Evolutionary conservation across 2,888 invertebrate genomes (phyloP).

Genomic region (Sabatieria punctata): DNA sequence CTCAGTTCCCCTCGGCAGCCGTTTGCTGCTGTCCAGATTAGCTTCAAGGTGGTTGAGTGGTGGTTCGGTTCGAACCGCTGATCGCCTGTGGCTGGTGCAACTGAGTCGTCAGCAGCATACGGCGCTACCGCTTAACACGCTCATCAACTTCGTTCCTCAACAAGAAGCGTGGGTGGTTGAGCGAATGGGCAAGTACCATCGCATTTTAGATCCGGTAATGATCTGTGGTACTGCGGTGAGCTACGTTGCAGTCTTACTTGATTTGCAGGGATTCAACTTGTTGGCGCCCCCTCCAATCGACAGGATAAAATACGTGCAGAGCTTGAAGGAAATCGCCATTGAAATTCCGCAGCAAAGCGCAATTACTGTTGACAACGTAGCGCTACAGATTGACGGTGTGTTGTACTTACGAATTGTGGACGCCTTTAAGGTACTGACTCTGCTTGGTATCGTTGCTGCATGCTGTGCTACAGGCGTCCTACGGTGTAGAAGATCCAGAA

Average conservation of each 20-base stretch:
- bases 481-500: conserved; percentile 97
- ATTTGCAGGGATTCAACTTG: conserved; percentile 59
- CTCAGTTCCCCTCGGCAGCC: no score
- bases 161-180: conserved; percentile 96
- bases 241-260: not conserved
- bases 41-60: no score
- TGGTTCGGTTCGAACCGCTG: no score
- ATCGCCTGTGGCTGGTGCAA: no score
- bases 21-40: no score
- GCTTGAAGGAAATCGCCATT: conserved; percentile 94
- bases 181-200: conserved; percentile 88
- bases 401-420: conserved; percentile 80
- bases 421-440: conserved; percentile 52
- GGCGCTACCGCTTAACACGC: conserved; percentile 72
- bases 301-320: conserved; percentile 87
- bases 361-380: conserved; percentile 92
- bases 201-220: conserved; percentile 63
- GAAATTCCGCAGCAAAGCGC: conserved; percentile 98
- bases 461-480: conserved; percentile 50
- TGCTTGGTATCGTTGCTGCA: not conserved
- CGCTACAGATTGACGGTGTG: conserved; percentile 86
- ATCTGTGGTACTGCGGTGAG: not conserved
- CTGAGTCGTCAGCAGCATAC: no score
- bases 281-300: conserved; percentile 75
- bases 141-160: conserved; percentile 93